Evolutionary conservation across 2,113 vertebrate species (phyloP), one percentile per base, ranked within the genome.

Genomic region (Brienomyrus longianalis): DNA sequence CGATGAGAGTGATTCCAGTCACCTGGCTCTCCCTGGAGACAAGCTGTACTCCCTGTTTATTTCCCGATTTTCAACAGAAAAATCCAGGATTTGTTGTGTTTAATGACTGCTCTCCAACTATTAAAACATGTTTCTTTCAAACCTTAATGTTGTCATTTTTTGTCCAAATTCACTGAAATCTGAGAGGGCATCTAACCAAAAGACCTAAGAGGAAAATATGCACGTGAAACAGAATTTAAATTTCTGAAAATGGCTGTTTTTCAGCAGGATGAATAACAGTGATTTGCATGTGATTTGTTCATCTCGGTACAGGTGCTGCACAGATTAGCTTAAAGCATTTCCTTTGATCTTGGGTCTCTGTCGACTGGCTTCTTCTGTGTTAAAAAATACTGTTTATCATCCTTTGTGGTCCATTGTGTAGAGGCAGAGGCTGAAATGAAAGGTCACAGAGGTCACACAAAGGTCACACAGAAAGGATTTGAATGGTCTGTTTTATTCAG

Each of bases 261-360:
- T 31, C n/a, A 31, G 85, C 51, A 56, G 15, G 31, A 80, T 56
- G 19, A 56, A 21, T 39, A 52, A 31, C 45, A 87, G 11, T 19
- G 23, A 87, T 87, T 87, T 54, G 51, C 85, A 87, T 87, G 27
- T 87, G 23, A 54, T 87, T 87, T 87, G 23, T 35, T 27, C 48
- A 11, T 87, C 27, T 39, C 15, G 15, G 50, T 50, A 31, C 84
- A 86, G 50, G 84, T 86, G 84, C 27, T 31, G 21, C 21, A 84
- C 21, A 84, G 83, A 84, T 84, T 19, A 84, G 45, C 43, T 48
- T 70, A 70, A 45, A 45, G 35, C 15, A 48, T 48, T 48, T 84
- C 48, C 45, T 84, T 84, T 84, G 43, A 84, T 84, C 83, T 10
- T 48, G 43, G 45, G 83, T 84, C 45, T 45, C 83, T 84, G 83